Evolutionary conservation across 2,113 vertebrate species (phyloP).

Genomic region (Pyxicephalus adspersus): DNA sequence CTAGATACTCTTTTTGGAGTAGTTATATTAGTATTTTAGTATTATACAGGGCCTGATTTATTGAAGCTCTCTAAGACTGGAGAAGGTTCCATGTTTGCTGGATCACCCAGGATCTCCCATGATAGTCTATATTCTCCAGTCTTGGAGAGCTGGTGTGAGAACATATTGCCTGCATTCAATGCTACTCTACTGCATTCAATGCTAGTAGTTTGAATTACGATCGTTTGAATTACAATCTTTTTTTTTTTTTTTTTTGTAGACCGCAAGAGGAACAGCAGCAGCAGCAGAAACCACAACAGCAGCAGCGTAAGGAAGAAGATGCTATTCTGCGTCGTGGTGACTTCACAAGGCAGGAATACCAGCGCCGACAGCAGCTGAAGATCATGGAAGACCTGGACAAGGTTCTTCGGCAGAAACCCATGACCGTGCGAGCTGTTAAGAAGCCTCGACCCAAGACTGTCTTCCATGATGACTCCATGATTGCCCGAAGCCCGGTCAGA

Average conservation of each 20-base stretch:
- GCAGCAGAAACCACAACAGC: conserved; percentile 48
- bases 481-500: conserved; percentile 82
- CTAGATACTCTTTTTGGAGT: too few species aligned
- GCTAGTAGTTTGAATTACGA: too few species aligned
- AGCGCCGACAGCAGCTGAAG: conserved; percentile 85
- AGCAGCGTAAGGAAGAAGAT: conserved; percentile 70
- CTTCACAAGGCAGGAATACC: conserved; percentile 85
- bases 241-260: not conserved
- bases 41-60: too few species aligned
- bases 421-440: conserved; percentile 76
- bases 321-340: conserved; percentile 74
- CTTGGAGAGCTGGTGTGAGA: too few species aligned
- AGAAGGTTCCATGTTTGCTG: too few species aligned
- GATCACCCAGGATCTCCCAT: too few species aligned
- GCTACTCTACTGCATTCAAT: too few species aligned
- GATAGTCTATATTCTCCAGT: too few species aligned
- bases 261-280: not conserved
- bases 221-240: too few species aligned
- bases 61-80: too few species aligned
- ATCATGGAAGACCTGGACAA: conserved; percentile 91
- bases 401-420: conserved; percentile 81
- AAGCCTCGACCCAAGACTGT: conserved; percentile 83
- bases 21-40: too few species aligned
- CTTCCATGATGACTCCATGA: conserved; percentile 85
- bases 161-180: too few species aligned